Base-by-base conservation (phyloP, 2,888 invertebrate genomes). In the Lithophane leautieri region DNA sequence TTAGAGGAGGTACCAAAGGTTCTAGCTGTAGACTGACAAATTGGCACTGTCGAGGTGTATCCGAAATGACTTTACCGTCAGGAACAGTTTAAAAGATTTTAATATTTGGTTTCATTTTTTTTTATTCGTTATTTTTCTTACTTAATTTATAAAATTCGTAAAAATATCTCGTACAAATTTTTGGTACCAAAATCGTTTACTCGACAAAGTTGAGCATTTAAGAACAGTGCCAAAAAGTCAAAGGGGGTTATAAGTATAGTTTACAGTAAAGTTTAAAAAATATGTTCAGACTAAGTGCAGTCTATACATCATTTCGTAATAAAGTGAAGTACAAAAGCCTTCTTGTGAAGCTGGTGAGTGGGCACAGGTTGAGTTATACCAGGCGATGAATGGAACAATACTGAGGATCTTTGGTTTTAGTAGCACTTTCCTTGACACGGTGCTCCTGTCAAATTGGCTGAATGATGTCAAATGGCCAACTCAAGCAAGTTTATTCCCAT, bases 261-360 rank as follows among this genome's bases (percentile, higher is more conserved):
- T 52, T 68, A 90, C 88, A 85, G 91, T 91, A 93, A 93, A 91
- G 83, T 87, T 82, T 91, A 88, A 89, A 92, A 93, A 92, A 91
- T 58, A 84, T 90, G 88, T 50, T 91, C 89, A 91, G 87, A 92
- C 92, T 90, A 90, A 83, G 83, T 87, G 88, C 90, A 91, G 90
- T 90, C 91, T 89, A 88, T 90, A 79, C 69, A 83, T 74, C 0
- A n/a, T 62, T 47, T 81, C 42, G 44, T 75, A 79, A 42, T 76
- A 34, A 61, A 73, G 54, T 73, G 66, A 65, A 84, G 44, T 69
- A 80, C 28, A 52, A 52, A 79, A 77, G 34, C 52, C 28, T 47
- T 42, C 60, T 54, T 16, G n/a, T 44, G 47, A 61, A 63, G 52
- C n/a, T 56, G 25, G n/a, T 40, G 44, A 54, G 14, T 28, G 19